A percentile compares a stretch with the other conserved stretches of the same genome.
These are phyloP conservation scores for Cerastoderma edule DNA, from an alignment of 2,888 invertebrate species.

Conservation along the genomic window DNA sequence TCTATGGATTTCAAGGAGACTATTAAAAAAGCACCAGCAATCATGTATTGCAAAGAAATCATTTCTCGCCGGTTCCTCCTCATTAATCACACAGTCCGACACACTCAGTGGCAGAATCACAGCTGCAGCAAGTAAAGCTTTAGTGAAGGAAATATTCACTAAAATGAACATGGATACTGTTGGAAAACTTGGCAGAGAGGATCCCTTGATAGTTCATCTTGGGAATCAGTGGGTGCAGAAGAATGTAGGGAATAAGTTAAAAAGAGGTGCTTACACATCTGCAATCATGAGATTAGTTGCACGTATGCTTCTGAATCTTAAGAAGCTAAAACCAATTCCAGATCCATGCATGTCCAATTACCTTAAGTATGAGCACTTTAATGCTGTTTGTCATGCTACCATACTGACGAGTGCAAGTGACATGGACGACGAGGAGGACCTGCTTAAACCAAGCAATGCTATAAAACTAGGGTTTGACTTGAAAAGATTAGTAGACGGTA, in stretches of 20 bases:
- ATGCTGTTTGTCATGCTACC: constrained; percentile 22
- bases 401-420: constrained; percentile 25
- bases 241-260: constrained; percentile 38
- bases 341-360: constrained; percentile 34
- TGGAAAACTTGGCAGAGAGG: constrained; percentile 19
- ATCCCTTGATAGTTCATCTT: constrained; percentile 32
- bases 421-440: constrained; percentile 32
- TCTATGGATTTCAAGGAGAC: constrained; percentile 35
- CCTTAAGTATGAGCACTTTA: constrained; percentile 38
- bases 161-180: constrained; percentile 38
- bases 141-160: constrained; percentile 34
- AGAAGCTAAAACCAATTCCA: constrained; percentile 15
- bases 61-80: not conserved
- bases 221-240: constrained; percentile 49
- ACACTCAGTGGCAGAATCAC: not conserved
- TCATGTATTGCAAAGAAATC: not conserved
- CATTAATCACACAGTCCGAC: constrained; percentile 30
- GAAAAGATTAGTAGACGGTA: constrained; percentile 29
- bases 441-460: constrained; percentile 29
- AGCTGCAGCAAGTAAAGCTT: constrained; percentile 8
- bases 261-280: constrained; percentile 40
- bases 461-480: constrained; percentile 45
- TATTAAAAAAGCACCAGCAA: constrained; percentile 34
- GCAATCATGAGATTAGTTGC: constrained; percentile 43
- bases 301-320: constrained; percentile 29